Base-by-base conservation (phyloP, 2,888 invertebrate genomes). In the Papilio gigon region DNA sequence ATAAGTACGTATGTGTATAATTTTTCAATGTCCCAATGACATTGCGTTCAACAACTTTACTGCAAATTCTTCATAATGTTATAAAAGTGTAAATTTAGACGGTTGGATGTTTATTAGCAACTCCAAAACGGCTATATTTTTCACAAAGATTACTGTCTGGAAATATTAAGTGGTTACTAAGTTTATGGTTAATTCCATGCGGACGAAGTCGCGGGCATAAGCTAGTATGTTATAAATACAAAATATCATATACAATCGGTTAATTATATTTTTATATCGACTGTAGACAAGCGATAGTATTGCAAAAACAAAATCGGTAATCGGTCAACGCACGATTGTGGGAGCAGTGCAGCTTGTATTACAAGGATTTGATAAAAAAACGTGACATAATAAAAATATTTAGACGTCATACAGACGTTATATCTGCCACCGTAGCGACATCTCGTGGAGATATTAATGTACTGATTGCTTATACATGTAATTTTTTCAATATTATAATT, bases 271-370 rank as follows among this genome's bases (percentile, higher is more conserved):
- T 53, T 53, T 42, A 42, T 53, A 25, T 12, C 11, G 12, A 47
- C 47, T 12, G 20, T 37, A 71, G 72, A 74, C 76, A 70, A 70
- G 63, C 59, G 71, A 71, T 73, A 72, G 77, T 74, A 76, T 22
- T 62, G 58, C 77, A 81, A 83, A 81, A 81, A 79, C 78, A 83
- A 80, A 78, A 77, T 77, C 27, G 17, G 20, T 35, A 80, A 80
- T 79, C 82, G 82, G 87, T 84, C 86, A 84, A 74, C 70, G 88
- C 22, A 82, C 88, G 87, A 85, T 87, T 85, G 86, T 74, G 68
- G 72, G 73, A 71, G 65, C 74, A 78, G 80, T 82, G 80, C 83
- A 80, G 3, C n/a, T 25, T 14, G 44, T 58, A 22, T 35, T 66
- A 61, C 17, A 59, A 42, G 50, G 27, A 33, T 33, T 22, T 63